Conservation (phyloP, 2,113 vertebrate genomes). For the Hystrix brachyura region DNA sequence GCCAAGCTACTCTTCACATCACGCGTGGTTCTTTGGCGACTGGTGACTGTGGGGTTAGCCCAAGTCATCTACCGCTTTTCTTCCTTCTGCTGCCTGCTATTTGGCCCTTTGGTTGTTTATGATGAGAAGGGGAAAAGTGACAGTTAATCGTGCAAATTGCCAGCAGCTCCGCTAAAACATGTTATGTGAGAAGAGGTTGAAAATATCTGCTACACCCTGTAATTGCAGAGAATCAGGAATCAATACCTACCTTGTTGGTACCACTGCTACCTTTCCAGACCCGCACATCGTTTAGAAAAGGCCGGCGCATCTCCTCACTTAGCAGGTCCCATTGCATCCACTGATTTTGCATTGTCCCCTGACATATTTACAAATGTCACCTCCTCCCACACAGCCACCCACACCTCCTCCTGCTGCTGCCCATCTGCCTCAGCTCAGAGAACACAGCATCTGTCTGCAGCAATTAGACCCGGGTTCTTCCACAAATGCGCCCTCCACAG, state of each 20-base stretch:
- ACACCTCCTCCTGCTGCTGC: constrained; percentile 64
- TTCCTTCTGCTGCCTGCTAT: background rate
- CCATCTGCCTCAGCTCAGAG: constrained; percentile 72
- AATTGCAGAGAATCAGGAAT: background rate
- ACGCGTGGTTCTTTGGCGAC: background rate
- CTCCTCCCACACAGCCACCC: constrained; percentile 62
- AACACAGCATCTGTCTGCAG: constrained; percentile 63
- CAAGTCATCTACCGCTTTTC: background rate
- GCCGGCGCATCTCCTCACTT: constrained; percentile 1
- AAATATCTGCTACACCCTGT: background rate
- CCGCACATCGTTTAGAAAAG: background rate
- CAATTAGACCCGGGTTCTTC: constrained; percentile 59
- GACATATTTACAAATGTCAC: constrained; percentile 77
- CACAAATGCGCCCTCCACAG: constrained; percentile 4
- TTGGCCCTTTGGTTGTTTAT: constrained; percentile 26
- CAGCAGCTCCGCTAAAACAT: constrained; percentile 39
- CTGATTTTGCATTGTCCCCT: constrained; percentile 59
- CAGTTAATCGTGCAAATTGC: constrained; percentile 42
- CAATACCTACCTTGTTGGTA: background rate
- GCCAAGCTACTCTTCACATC: rapidly evolving
- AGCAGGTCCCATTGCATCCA: background rate
- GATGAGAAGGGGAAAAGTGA: background rate
- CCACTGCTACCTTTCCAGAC: background rate
- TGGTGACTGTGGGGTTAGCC: rapidly evolving
- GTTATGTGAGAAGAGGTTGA: background rate